Evolutionary conservation across 2,797 vertebrate species (phyloP), one percentile per base, ranked within the genome.

Genomic region (Psittacula derbiana): DNA sequence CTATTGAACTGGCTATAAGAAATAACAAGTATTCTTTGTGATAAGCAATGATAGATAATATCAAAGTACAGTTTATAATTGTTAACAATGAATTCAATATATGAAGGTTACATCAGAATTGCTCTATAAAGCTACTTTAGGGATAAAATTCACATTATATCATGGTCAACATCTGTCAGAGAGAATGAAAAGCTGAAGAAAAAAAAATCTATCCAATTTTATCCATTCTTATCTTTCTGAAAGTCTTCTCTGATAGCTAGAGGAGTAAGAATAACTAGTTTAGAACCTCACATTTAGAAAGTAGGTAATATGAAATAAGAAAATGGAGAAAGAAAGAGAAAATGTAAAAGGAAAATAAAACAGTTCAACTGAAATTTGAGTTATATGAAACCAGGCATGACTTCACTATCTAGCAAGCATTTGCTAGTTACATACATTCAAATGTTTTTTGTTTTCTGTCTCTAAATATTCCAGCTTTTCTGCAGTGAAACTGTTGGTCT

Each of bases 81-180:
- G 72, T 95, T 93, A 96, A 89, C 83, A 96, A 87, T 92, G 85
- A 96, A 94, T 90, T 97, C 80, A 70, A 14, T 15, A 64, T 70
- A 93, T 89, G 91, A 80, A 90, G 61, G 95, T 87, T 86, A 92
- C 75, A 74, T 95, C 83, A 93, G 72, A 96, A 95, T 92, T 92
- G 71, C 80, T 96, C 70, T 88, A 50, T 57, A 90, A 89, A 85
- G 25, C 76, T 83, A 92, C 91, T 80, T 86, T 75, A 94, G 50
- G 78, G 90, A 84, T 83, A 91, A 87, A 86, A 87, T 31, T 46
- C 79, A 61, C 40, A 81, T 83, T 74, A 72, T 38, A 84, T 95
- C 73, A 88, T n/a, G 86, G 88, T 88, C 71, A 94, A 72, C 85
- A 76, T 86, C 41, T 66, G 44, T 92, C 79, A 92, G 38, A 75